phyloP scores from a whole-genome alignment of 2,113 vertebrate genomes.

The Cyanoramphus novaezelandiae region DNA sequence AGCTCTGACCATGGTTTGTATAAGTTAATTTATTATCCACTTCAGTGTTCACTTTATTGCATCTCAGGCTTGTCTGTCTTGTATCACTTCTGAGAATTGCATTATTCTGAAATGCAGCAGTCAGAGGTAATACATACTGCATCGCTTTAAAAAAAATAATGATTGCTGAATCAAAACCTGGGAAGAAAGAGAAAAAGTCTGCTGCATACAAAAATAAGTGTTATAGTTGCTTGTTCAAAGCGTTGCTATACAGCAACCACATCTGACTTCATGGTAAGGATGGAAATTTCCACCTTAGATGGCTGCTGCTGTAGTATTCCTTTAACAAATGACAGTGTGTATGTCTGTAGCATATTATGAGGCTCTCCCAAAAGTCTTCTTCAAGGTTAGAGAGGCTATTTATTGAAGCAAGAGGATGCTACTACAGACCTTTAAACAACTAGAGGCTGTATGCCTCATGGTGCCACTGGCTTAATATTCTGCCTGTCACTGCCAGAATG shows the following conservation, averaged over 20 bases:
- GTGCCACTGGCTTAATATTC: neutral
- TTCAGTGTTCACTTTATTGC: neutral
- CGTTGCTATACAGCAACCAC: neutral
- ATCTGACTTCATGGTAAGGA: neutral
- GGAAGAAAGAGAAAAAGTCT: neutral
- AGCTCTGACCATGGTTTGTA: neutral
- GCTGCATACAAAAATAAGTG: neutral
- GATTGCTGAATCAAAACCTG: neutral
- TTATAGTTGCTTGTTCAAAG: neutral
- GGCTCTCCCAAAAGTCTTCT: neutral
- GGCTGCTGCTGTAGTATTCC: neutral
- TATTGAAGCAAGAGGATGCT: neutral
- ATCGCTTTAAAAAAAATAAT: neutral
- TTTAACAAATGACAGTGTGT: neutral
- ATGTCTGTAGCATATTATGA: neutral
- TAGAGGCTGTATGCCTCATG: neutral
- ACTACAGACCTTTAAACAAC: neutral
- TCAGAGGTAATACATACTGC: neutral
- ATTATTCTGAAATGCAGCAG: neutral
- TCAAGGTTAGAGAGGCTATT: neutral
- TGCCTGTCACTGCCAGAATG: neutral
- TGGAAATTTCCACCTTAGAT: neutral
- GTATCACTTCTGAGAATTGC: neutral
- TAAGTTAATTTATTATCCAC: neutral
- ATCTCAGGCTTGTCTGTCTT: neutral